These are phyloP conservation scores for Sphaerophoria taeniata DNA, from an alignment of 2,888 invertebrate genomes.

Conservation along the genomic window DNA sequence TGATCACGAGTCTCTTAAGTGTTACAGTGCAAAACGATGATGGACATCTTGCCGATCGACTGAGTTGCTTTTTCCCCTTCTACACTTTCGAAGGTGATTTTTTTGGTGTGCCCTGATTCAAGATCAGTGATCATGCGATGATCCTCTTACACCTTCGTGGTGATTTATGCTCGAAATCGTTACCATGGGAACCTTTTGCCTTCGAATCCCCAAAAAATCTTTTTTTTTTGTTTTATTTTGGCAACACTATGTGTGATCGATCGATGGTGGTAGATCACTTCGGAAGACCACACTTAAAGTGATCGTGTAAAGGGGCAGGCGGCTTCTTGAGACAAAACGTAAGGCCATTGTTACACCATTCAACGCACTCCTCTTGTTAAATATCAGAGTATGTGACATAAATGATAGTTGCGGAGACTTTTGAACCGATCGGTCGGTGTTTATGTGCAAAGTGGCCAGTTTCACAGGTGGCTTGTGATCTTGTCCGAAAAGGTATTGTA, in stretches of 20 bases:
- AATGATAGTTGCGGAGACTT: constrained; percentile 54
- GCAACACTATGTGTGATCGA: constrained; percentile 52
- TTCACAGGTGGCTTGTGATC: constrained; percentile 45
- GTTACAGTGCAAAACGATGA: neutral
- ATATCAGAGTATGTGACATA: constrained; percentile 57
- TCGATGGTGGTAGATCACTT: constrained; percentile 31
- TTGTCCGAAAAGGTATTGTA: constrained; percentile 9
- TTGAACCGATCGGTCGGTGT: constrained; percentile 42
- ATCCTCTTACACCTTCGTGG: constrained; percentile 23
- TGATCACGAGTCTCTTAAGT: constrained; percentile 40
- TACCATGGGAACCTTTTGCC: constrained; percentile 29
- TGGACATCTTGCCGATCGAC: neutral
- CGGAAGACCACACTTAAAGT: constrained; percentile 42
- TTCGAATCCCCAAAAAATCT: constrained; percentile 6
- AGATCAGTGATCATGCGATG: constrained; percentile 42
- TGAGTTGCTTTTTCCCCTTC: no score
- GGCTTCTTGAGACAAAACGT: constrained; percentile 15
- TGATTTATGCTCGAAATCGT: constrained; percentile 35
- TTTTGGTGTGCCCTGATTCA: neutral
- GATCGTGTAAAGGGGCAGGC: neutral
- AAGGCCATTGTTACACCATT: constrained; percentile 34
- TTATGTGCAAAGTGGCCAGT: constrained; percentile 28
- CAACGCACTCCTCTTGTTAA: constrained; percentile 44
- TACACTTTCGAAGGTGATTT: neutral
- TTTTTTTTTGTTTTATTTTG: constrained; percentile 33